phyloP scores from a whole-genome alignment of 37 sponge, comb jelly and placozoan species.

The Aplysina aerophoba region DNA sequence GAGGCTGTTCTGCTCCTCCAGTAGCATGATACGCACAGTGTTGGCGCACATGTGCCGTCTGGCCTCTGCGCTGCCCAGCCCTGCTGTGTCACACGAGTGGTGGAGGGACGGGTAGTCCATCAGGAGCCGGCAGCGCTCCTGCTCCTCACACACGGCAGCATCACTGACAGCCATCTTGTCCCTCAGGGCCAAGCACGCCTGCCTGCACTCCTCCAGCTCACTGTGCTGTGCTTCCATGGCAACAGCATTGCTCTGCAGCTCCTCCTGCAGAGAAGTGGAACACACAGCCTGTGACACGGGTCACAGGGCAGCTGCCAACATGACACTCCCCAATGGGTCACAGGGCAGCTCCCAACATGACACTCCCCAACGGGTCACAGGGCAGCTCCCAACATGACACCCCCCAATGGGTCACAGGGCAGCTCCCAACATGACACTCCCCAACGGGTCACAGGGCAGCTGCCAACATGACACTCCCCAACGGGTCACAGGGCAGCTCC shows the following conservation, averaged over 20 bases:
- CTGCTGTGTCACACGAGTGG: background rate
- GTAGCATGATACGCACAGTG: constrained; percentile 59
- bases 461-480: too few species aligned
- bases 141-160: background rate
- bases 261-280: background rate
- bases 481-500: too few species aligned
- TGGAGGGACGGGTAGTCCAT: constrained; percentile 63
- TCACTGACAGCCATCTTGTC: background rate
- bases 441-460: too few species aligned
- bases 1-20: constrained; percentile 81
- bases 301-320: too few species aligned
- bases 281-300: background rate
- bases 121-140: constrained; percentile 10
- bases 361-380: too few species aligned
- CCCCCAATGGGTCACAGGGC: too few species aligned
- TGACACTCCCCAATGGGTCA: too few species aligned
- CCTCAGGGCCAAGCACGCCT: constrained; percentile 31
- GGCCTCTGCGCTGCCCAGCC: constrained; percentile 2
- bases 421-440: too few species aligned
- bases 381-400: too few species aligned
- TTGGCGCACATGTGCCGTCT: constrained; percentile 71
- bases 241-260: background rate
- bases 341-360: too few species aligned
- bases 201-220: constrained; percentile 43
- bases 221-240: background rate